Evolutionary conservation across 1,140 invertebrate genomes (phyloP).

Genomic region (Lethrus apterus): DNA sequence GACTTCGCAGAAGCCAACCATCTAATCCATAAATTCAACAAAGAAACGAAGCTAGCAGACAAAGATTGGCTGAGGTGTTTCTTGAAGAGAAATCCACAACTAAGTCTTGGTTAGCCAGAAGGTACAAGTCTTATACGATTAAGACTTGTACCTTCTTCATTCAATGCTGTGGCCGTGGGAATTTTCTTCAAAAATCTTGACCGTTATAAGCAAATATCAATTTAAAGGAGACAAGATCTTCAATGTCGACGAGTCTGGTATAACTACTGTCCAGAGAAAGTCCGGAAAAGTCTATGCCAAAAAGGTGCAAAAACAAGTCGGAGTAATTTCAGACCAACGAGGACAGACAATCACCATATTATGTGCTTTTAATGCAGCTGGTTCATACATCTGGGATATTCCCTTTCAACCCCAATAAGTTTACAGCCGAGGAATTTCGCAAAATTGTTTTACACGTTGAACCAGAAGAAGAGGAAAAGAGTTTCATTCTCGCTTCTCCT

Average conservation of each 20-base stretch:
- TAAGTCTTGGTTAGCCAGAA: conserved; percentile 24
- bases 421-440: too few species aligned
- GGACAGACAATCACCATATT: conserved; percentile 32
- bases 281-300: conserved; percentile 6
- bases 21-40: conserved; percentile 16
- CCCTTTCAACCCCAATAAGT: too few species aligned
- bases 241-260: conserved; percentile 7
- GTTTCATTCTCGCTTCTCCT: too few species aligned
- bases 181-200: conserved; percentile 38
- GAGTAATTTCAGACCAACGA: neutral
- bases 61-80: conserved; percentile 35
- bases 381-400: too few species aligned
- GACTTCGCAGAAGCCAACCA: conserved; percentile 13
- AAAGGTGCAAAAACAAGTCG: conserved; percentile 2
- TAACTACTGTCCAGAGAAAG: conserved; percentile 7
- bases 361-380: too few species aligned
- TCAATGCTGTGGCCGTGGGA: conserved; percentile 22
- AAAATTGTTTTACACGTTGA: too few species aligned
- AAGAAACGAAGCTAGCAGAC: conserved; percentile 27
- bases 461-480: too few species aligned
- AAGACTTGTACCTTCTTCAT: too few species aligned
- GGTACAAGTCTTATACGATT: conserved; percentile 22
- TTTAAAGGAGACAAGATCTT: conserved; percentile 32
- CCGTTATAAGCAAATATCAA: conserved; percentile 27
- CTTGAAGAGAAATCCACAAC: conserved; percentile 29